Evolutionary conservation across 2,888 invertebrate genomes (phyloP).

Genomic region (Pseudococcus jackbeardsleyi): DNA sequence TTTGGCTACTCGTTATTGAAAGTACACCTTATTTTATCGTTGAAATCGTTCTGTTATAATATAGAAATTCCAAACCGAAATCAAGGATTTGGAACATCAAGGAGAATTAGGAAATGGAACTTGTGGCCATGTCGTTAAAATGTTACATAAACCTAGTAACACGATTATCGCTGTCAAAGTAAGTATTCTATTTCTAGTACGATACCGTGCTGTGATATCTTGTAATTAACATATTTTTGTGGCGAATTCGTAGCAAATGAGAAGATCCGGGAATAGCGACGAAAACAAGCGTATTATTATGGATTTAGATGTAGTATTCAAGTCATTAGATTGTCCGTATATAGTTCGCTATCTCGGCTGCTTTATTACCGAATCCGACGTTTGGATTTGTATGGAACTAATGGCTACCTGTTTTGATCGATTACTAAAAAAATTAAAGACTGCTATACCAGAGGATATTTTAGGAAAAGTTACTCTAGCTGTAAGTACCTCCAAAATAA

Average conservation of each 20-base stretch:
- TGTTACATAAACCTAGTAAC: conserved; percentile 88
- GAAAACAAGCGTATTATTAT: conserved; percentile 98
- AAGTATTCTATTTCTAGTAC: conserved; percentile 67
- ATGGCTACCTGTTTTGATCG: conserved; percentile 99
- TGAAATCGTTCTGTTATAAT: conserved; percentile 65
- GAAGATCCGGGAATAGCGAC: conserved; percentile 94
- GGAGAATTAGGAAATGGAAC: conserved; percentile 95
- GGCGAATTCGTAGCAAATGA: conserved; percentile 83
- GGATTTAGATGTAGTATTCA: conserved; percentile 98
- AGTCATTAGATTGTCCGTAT: conserved; percentile 95
- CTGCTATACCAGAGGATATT: conserved; percentile 95
- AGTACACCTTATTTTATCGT: neutral
- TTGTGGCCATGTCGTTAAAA: conserved; percentile 97
- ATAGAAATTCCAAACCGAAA: conserved; percentile 82
- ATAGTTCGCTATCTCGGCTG: conserved; percentile 98
- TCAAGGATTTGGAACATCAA: conserved; percentile 86
- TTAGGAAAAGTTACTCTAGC: conserved; percentile 97
- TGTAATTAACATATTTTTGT: conserved; percentile 62
- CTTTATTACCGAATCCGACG: conserved; percentile 96
- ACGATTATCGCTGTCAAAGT: conserved; percentile 95
- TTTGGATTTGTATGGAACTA: conserved; percentile 99
- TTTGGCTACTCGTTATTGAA: neutral
- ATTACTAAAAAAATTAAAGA: conserved; percentile 85
- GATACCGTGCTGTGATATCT: neutral
- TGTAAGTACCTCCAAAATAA: conserved; percentile 74